Conservation (phyloP, 2,113 vertebrate genomes). For the Nycticorax nycticorax region DNA sequence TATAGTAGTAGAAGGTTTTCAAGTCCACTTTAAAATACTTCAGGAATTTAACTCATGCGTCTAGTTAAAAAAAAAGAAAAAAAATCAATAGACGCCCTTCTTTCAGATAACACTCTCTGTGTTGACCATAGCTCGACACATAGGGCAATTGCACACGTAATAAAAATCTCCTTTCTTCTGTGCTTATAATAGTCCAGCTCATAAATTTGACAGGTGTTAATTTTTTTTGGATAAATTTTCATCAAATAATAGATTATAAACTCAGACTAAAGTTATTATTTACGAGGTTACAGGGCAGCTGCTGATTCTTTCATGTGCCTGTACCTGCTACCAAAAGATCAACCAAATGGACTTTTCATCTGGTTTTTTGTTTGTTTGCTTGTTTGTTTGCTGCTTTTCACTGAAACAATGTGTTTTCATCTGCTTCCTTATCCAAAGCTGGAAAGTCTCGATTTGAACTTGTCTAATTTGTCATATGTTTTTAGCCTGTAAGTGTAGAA, state of each 20-base stretch:
- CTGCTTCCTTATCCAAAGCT: background rate
- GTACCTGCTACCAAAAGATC: background rate
- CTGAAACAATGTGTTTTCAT: background rate
- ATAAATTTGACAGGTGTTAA: background rate
- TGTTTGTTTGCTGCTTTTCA: background rate
- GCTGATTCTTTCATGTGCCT: background rate
- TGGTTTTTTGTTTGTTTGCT: background rate
- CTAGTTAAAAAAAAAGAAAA: background rate
- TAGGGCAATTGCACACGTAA: background rate
- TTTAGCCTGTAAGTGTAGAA: background rate
- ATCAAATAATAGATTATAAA: background rate
- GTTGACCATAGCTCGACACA: background rate
- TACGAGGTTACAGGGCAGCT: background rate
- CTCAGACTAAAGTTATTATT: background rate
- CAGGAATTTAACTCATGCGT: accelerated
- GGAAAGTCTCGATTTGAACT: background rate
- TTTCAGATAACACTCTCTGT: background rate
- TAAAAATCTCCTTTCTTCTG: background rate
- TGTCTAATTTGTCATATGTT: background rate
- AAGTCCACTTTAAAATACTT: background rate
- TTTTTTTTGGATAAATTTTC: background rate
- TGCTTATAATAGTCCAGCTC: background rate
- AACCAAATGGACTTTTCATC: background rate
- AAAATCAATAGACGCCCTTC: background rate
- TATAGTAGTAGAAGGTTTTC: background rate